Evolutionary conservation across 1,140 invertebrate genomes (phyloP).

Genomic region (Nomia melanderi): DNA sequence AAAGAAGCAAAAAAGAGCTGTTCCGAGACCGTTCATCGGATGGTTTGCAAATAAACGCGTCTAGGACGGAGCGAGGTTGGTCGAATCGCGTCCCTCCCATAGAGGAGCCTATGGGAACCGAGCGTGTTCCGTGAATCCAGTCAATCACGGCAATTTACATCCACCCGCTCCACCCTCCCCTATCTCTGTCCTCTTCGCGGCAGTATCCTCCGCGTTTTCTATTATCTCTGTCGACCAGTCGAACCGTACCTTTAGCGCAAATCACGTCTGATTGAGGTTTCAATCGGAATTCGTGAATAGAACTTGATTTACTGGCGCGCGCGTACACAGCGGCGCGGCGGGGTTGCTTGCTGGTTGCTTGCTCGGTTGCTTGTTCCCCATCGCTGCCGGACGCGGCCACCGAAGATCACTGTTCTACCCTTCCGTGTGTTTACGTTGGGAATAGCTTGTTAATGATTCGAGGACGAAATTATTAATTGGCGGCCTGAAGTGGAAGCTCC

Average conservation of each 20-base stretch:
- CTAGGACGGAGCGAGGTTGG: background rate
- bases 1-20: too few relatives aligned
- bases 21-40: background rate
- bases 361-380: background rate
- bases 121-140: slow-evolving; percentile 63
- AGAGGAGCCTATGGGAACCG: background rate
- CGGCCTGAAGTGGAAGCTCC: background rate
- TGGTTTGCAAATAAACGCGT: slow-evolving; percentile 23
- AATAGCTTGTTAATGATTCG: slow-evolving; percentile 27
- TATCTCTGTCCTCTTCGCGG: slow-evolving; percentile 8
- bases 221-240: slow-evolving; percentile 66
- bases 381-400: background rate
- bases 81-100: background rate
- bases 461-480: slow-evolving; percentile 27
- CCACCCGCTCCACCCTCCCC: slow-evolving; percentile 8
- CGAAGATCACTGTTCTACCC: slow-evolving; percentile 26
- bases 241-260: slow-evolving; percentile 68
- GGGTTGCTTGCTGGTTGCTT: slow-evolving; percentile 10
- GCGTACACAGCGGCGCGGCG: too few relatives aligned
- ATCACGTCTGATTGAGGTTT: slow-evolving; percentile 74
- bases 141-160: slow-evolving; percentile 74
- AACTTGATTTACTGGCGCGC: slow-evolving; percentile 68
- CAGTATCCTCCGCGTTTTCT: slow-evolving; percentile 47
- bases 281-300: slow-evolving; percentile 72
- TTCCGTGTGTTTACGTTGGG: background rate